Evolutionary conservation across 64 coral and sea anemone species (phyloP).

Genomic region (Catalaphyllia jardinei): DNA sequence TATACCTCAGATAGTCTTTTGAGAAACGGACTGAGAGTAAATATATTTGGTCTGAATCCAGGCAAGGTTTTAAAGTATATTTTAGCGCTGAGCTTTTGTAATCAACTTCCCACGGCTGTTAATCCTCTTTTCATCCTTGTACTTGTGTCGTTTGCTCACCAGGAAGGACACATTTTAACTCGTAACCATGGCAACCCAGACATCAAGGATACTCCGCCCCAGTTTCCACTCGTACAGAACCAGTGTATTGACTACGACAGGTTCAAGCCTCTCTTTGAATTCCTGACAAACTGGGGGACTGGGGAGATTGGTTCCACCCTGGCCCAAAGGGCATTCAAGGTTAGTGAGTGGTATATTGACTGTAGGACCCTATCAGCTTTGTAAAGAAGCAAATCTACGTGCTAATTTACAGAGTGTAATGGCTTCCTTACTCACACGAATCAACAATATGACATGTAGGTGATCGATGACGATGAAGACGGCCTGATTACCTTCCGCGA

Average conservation of each 20-base stretch:
- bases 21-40: too few species aligned
- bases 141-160: not conserved
- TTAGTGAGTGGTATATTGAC: constrained; percentile 1
- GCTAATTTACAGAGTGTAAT: too few species aligned
- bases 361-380: too few species aligned
- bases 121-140: not conserved
- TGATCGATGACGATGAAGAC: constrained; percentile 82
- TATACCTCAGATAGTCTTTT: too few species aligned
- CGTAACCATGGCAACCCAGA: constrained; percentile 69
- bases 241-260: constrained; percentile 87
- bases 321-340: constrained; percentile 84
- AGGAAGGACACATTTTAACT: constrained; percentile 91
- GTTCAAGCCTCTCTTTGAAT: constrained; percentile 82
- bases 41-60: too few species aligned
- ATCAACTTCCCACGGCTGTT: not conserved
- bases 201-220: constrained; percentile 57
- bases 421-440: not conserved
- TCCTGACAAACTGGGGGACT: constrained; percentile 84
- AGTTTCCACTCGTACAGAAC: constrained; percentile 54
- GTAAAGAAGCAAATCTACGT: too few species aligned
- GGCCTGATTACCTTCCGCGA: constrained; percentile 94
- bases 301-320: constrained; percentile 70
- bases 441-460: constrained; percentile 30
- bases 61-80: not conserved
- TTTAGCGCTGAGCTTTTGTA: not conserved